Conservation (phyloP, 2,888 invertebrate species). For the Acleris literana region DNA sequence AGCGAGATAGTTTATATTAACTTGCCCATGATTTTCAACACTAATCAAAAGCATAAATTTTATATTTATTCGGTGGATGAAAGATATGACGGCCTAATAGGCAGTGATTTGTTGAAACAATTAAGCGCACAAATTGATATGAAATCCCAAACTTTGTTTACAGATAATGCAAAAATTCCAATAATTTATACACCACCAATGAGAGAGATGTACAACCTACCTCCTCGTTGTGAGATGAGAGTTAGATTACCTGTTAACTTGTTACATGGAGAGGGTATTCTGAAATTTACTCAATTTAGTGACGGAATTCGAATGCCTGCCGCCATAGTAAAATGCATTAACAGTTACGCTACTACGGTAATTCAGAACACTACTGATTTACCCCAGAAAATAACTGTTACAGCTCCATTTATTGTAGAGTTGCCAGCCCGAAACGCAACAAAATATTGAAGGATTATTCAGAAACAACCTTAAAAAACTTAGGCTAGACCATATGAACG, state of each 20-base stretch:
- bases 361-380: slow-evolving; percentile 34
- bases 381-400: slow-evolving; percentile 16
- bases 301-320: slow-evolving; percentile 34
- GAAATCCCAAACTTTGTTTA: slow-evolving; percentile 29
- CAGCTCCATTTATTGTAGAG: slow-evolving; percentile 21
- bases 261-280: slow-evolving; percentile 27
- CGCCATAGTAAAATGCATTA: slow-evolving; percentile 17
- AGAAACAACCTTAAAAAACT: slow-evolving; percentile 4
- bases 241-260: slow-evolving; percentile 35
- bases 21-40: slow-evolving; percentile 31
- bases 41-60: slow-evolving; percentile 12
- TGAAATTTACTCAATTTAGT: slow-evolving; percentile 35
- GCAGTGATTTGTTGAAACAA: slow-evolving; percentile 37
- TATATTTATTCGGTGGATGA: slow-evolving; percentile 36
- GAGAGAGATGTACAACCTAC: background rate
- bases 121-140: slow-evolving; percentile 38
- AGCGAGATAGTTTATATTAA: slow-evolving; percentile 36
- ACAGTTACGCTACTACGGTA: slow-evolving; percentile 36
- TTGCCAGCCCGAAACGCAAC: background rate
- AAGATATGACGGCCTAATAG: slow-evolving; percentile 38
- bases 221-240: slow-evolving; percentile 27
- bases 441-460: background rate
- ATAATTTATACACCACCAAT: slow-evolving; percentile 31
- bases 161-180: slow-evolving; percentile 29
- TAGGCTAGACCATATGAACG: slow-evolving; percentile 7